Evolutionary conservation across 1,140 invertebrate genomes (phyloP).

Genomic region (Cecropterus lyciades): DNA sequence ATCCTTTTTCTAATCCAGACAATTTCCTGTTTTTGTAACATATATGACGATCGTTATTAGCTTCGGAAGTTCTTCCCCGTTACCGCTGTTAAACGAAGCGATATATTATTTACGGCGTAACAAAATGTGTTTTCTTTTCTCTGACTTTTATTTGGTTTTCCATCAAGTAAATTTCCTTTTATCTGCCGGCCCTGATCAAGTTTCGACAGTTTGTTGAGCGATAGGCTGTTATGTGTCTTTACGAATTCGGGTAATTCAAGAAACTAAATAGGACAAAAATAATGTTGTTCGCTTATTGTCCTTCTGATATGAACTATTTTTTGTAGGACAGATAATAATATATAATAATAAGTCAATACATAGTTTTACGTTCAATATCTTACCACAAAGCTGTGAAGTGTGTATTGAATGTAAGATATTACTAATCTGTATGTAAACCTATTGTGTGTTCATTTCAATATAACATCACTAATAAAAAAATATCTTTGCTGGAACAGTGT

Average conservation of each 20-base stretch:
- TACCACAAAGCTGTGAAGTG: no score
- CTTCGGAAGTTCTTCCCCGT: not conserved
- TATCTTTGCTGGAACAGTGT: no score
- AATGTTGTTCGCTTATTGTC: no score
- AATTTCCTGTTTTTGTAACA: not conserved
- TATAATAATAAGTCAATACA: no score
- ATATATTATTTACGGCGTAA: conserved; percentile 19
- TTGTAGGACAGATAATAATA: no score
- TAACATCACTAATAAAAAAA: no score
- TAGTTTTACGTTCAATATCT: no score
- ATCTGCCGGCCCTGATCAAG: not conserved
- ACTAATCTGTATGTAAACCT: no score
- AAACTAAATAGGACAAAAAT: no score
- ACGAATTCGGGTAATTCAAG: not conserved
- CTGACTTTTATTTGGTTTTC: conserved; percentile 10
- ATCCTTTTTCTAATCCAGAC: not conserved
- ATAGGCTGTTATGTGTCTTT: not conserved
- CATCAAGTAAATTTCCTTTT: conserved; percentile 5
- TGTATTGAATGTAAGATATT: no score
- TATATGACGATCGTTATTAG: conserved; percentile 10
- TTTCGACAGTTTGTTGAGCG: conserved; percentile 4
- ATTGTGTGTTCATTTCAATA: no score
- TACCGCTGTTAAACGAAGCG: conserved; percentile 8
- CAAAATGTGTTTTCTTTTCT: conserved; percentile 17
- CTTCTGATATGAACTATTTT: no score